Evolutionary conservation across 2,797 vertebrate species (phyloP), one percentile per base, ranked within the genome.

Genomic region (Microctenopoma lineatum): DNA sequence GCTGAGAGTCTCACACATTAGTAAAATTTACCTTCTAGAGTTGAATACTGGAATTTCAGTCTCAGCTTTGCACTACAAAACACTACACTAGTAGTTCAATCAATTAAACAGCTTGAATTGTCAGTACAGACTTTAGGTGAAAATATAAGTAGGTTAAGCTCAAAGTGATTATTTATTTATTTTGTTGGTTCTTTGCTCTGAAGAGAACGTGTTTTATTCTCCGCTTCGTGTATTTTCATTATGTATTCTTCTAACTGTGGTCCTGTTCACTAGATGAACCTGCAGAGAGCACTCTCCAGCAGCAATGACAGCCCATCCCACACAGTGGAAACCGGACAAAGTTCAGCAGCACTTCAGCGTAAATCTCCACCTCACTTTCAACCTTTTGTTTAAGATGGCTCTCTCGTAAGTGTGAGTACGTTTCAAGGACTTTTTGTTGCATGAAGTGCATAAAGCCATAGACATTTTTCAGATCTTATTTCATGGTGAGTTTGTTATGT

Each of bases 381-480:
- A 42, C 68, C 70, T 70, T 83, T 81, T 73, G 77, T 83, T 75
- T 66, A 61, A 80, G 58, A 51, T 44, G 39, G 36, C 44, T 12
- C 62, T 66, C 46, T 52, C 63, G 36, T 48, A 67, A 52, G 75
- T 39, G 4, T 47, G 70, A 81, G 71, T 59, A 65, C 46, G 18
- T 87, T 79, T 85, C 69, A 86, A 85, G 79, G 78, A 79, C 73
- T 59, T 73, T 74, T 51, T 1, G 11, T 39, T 58, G 53, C 44
- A 39, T 15, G 14, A 58, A 69, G 70, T n/a, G 62, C 39, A 74
- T 44, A 73, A 74, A 81, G 54, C 62, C 1, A 10, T 51, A 66
- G 52, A 75, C 55, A 59, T 82, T 82, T 82, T 62, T 75, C 60
- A 63, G 44, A 70, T 81, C 62, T 83, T 38, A 82, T 82, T 82